These are phyloP conservation scores for Tenrec ecaudatus DNA, from an alignment of 2,113 vertebrate species.

Conservation along the genomic window DNA sequence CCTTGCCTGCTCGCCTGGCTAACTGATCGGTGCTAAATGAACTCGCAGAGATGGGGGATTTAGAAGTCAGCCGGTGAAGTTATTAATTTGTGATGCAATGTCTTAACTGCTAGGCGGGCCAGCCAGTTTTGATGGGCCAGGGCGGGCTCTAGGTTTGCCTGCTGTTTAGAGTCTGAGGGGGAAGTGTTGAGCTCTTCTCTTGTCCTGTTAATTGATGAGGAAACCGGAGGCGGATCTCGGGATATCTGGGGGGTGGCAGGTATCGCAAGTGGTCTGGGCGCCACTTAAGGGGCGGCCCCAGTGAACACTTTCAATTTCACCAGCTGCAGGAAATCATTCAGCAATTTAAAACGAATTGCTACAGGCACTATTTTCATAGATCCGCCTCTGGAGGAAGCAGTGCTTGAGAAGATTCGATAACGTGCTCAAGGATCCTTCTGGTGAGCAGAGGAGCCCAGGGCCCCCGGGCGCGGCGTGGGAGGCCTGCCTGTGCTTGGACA, in stretches of 20 bases:
- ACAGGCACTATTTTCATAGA: background rate
- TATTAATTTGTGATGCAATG: slow-evolving; percentile 58
- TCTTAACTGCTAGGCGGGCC: background rate
- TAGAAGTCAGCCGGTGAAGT: slow-evolving; percentile 52
- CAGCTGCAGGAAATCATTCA: background rate
- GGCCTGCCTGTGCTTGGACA: background rate
- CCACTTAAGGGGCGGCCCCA: background rate
- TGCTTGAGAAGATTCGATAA: background rate
- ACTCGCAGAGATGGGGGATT: slow-evolving; percentile 39
- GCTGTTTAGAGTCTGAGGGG: background rate
- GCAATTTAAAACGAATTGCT: background rate
- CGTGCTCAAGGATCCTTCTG: background rate
- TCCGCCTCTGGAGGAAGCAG: background rate
- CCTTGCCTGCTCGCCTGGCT: background rate
- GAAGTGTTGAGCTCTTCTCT: background rate
- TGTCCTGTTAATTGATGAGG: background rate
- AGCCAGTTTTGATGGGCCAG: background rate
- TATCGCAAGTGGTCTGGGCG: background rate
- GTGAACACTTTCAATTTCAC: background rate
- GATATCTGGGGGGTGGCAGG: background rate
- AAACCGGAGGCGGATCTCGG: background rate
- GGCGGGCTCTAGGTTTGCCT: background rate
- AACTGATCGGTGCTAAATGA: slow-evolving; percentile 42
- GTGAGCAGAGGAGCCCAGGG: background rate
- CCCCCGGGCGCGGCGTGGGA: too few species aligned